Conservation (phyloP, 2,797 vertebrate species). For the Acanthiza pusilla region DNA sequence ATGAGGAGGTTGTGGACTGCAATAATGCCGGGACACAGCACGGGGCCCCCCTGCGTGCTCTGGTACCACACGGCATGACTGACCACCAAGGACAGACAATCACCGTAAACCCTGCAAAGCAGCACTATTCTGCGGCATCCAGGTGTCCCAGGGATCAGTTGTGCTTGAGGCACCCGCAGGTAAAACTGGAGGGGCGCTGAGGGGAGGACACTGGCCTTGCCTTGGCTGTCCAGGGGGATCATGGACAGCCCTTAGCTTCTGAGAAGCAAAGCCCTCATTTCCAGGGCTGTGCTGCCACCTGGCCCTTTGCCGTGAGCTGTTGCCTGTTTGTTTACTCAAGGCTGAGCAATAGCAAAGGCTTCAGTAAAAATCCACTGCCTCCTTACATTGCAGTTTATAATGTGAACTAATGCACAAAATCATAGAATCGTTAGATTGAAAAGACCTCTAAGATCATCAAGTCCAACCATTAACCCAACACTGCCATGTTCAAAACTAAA, state of each 20-base stretch:
- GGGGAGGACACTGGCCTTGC: neutral
- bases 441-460: neutral
- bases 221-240: neutral
- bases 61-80: neutral
- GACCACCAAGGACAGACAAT: too few species aligned
- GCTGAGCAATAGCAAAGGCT: neutral
- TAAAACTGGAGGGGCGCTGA: neutral
- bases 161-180: neutral
- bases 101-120: neutral
- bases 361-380: neutral
- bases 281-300: neutral
- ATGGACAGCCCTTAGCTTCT: neutral
- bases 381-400: neutral
- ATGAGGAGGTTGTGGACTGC: neutral
- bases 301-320: neutral
- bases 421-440: neutral
- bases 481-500: neutral
- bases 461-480: neutral
- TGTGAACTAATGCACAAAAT: neutral
- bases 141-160: neutral
- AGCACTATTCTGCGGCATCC: neutral
- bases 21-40: neutral
- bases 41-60: neutral
- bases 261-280: neutral
- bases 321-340: rapidly evolving